These are phyloP conservation scores for Gallinago stenura DNA, from an alignment of 2,797 vertebrate species.

Conservation along the genomic window DNA sequence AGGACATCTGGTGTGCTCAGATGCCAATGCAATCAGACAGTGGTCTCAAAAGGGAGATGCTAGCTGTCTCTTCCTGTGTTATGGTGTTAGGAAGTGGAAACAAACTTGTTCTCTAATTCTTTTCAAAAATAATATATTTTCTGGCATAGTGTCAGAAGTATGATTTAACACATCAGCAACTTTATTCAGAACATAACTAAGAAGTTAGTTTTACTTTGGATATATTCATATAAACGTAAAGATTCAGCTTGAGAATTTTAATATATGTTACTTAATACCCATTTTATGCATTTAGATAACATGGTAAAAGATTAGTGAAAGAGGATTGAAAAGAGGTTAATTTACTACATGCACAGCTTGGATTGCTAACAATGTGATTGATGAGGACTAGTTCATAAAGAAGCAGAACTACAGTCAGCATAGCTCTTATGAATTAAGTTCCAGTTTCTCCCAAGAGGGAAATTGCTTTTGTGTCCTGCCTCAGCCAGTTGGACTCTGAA, in stretches of 20 bases:
- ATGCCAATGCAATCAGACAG: not conserved
- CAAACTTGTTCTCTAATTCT: not conserved
- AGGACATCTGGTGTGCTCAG: not conserved
- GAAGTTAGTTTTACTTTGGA: not conserved
- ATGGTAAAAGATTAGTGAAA: not conserved
- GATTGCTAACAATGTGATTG: not conserved
- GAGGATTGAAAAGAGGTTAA: not conserved
- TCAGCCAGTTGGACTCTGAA: not conserved
- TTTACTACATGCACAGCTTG: not conserved
- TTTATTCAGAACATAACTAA: not conserved
- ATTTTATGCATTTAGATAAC: not conserved
- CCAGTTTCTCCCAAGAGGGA: not conserved
- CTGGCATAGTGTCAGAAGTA: not conserved
- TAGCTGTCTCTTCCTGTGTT: not conserved
- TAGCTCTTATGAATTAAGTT: not conserved
- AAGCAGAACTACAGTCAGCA: not conserved
- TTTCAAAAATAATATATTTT: not conserved
- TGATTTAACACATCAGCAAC: not conserved
- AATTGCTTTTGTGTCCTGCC: not conserved
- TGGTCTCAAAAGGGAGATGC: not conserved
- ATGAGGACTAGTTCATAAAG: not conserved
- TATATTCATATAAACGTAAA: not conserved
- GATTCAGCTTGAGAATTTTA: not conserved
- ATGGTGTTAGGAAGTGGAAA: not conserved
- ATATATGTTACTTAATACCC: not conserved